phyloP scores from a whole-genome alignment of 1,140 invertebrate species.

The Streblospio benedicti region DNA sequence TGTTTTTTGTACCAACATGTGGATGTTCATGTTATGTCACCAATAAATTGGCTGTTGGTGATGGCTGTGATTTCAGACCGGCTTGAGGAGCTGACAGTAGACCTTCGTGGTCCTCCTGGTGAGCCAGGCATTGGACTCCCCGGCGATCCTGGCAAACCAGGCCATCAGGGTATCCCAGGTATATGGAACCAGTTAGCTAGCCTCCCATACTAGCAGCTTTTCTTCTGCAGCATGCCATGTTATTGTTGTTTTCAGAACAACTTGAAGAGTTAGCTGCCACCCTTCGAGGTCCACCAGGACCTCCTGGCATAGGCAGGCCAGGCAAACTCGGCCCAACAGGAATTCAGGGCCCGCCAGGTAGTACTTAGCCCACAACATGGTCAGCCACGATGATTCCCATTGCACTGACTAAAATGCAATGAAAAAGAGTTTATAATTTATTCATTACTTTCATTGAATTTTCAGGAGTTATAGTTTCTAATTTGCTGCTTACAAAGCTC shows the following conservation, averaged over 20 bases:
- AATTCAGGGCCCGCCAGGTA: not conserved
- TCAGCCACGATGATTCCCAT: too few species aligned
- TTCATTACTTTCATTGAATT: too few species aligned
- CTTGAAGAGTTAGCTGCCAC: slow-evolving; percentile 1
- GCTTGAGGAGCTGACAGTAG: slow-evolving; percentile 1
- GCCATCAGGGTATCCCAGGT: slow-evolving; percentile 1
- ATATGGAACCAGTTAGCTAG: not conserved
- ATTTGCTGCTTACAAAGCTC: too few species aligned
- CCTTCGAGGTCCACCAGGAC: slow-evolving; percentile 2
- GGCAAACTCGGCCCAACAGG: not conserved
- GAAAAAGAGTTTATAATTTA: too few species aligned
- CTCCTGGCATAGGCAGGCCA: slow-evolving; percentile 8
- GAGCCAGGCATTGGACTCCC: slow-evolving; percentile 1
- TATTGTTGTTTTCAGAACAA: slow-evolving; percentile 8
- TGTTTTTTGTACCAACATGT: too few species aligned
- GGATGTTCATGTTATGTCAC: too few species aligned
- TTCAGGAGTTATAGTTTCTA: too few species aligned
- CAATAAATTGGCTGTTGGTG: too few species aligned
- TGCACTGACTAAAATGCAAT: too few species aligned
- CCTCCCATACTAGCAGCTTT: too few species aligned
- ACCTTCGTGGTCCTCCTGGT: slow-evolving; percentile 5
- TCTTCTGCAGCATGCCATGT: too few species aligned
- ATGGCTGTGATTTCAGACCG: slow-evolving; percentile 10
- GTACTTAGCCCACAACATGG: too few species aligned
- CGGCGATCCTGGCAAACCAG: not conserved